Base-by-base conservation (phyloP, 2,888 invertebrate genomes). In the Nomada fabriciana region DNA sequence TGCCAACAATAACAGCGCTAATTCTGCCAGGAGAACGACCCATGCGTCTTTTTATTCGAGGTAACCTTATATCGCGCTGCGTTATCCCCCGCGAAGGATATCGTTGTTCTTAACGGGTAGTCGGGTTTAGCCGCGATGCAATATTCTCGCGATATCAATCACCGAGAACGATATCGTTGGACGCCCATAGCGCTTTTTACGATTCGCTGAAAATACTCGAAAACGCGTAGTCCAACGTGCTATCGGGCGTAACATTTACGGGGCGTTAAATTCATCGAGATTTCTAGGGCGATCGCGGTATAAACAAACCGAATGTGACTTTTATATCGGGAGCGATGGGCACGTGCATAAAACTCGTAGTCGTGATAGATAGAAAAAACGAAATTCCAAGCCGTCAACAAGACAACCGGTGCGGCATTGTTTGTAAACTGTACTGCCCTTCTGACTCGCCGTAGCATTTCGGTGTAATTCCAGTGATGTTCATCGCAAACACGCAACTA, bases 361-460 rank as follows among this genome's bases (percentile, higher is more conserved):
- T 42, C 18, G 29, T 25, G 65, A 67, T 53, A 60, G 52, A 57
- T 72, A 64, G 78, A 80, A 75, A 84, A 85, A 82, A 72, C 63
- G 63, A 43, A 57, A 61, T 53, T 36, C 59, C 67, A 65, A 72
- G 64, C 47, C 29, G 65, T 13, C 52, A 57, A 29, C 57, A 36
- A 72, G 42, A 10, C 60, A 50, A 50, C 25, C 42, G 68, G 63
- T 75, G 57, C 59, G 77, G 36, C 75, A 60, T 69, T 87, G 82
- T 88, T 87, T 88, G 83, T 82, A 85, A 87, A 87, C 83, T 65
- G 43, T 65, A 55, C 76, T 59, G 87, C 72, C 75, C 75, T 76
- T 78, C 70, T 77, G 69, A 65, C 69, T 53, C n/a, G 25, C 57
- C 61, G 25, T 69, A 47, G 43, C 50, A 59, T 85, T 70, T 63